Evolutionary conservation across 2,113 vertebrate species (phyloP), one percentile per base, ranked within the genome.

Genomic region (Zosterops borbonicus): DNA sequence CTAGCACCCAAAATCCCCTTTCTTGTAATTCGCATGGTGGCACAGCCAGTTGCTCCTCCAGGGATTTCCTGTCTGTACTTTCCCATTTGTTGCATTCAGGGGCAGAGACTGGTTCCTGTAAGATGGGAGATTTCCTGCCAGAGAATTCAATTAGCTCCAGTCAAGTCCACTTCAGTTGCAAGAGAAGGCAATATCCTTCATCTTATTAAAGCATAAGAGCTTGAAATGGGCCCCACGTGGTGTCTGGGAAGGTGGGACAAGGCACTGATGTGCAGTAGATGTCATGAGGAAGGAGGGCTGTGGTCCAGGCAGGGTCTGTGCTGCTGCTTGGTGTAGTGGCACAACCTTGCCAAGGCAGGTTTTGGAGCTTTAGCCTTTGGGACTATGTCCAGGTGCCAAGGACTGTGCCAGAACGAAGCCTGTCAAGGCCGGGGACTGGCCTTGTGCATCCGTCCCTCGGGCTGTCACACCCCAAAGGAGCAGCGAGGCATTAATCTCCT

Each of bases 81-180:
- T 37, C 41, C 70, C 68, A 15, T 65, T 46, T n/a, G 55, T 18
- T 58, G 46, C 2, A 0, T 28, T n/a, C 5, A 8, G 52, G 56
- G 69, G 9, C 90, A 70, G 73, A 74, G 47, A 14, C 20, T 59
- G 70, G 12, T 83, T 92, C 42, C 74, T 47, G 47, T 78, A 50
- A 47, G 64, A 44, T 14, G 60, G 74, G 73, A 82, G 42, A 70
- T 62, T 63, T 89, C 77, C 92, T 95, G 78, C 52, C 47, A 50
- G 82, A 53, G 47, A 76, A 83, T 33, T 13, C 21, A 50, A 39
- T 92, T 76, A 63, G 16, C 41, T 76, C 6, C 49, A 39, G 33
- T 29, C 10, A 89, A 89, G 67, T 42, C 62, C 44, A 14, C 29
- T 63, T 53, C 15, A n/a, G 1, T 21, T 39, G 70, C 4, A 7